phyloP scores from a whole-genome alignment of 1,140 invertebrate genomes.

The Acromyrmex charruanus region DNA sequence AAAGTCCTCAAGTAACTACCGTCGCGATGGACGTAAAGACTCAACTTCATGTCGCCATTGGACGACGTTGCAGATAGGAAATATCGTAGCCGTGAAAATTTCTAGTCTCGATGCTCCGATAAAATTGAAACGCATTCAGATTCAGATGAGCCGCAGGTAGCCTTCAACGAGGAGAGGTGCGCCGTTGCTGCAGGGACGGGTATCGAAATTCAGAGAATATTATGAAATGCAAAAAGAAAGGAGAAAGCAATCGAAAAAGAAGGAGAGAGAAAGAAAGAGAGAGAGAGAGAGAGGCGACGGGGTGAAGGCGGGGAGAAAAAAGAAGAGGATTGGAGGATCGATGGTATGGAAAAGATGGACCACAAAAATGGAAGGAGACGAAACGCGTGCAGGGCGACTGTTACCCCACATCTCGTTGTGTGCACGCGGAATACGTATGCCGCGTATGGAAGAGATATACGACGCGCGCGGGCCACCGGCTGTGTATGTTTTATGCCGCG shows the following conservation, averaged over 20 bases:
- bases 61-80: slow-evolving; percentile 16
- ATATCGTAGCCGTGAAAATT: slow-evolving; percentile 52
- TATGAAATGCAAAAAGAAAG: slow-evolving; percentile 51
- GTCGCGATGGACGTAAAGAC: not conserved
- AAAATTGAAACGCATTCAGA: slow-evolving; percentile 71
- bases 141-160: slow-evolving; percentile 66
- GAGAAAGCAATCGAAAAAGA: not conserved
- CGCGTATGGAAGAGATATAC: slow-evolving; percentile 74
- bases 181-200: not conserved
- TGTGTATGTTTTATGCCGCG: slow-evolving; percentile 77
- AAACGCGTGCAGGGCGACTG: slow-evolving; percentile 67
- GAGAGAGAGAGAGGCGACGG: not conserved
- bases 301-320: slow-evolving; percentile 12
- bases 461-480: slow-evolving; percentile 64
- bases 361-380: slow-evolving; percentile 75
- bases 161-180: not conserved
- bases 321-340: slow-evolving; percentile 65
- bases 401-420: not conserved
- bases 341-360: slow-evolving; percentile 68
- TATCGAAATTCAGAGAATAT: slow-evolving; percentile 66
- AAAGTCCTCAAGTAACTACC: not conserved
- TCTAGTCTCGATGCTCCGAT: slow-evolving; percentile 45
- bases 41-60: not conserved
- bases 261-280: not conserved
- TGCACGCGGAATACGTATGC: slow-evolving; percentile 35